Conservation (phyloP, 2,113 vertebrate genomes). For the Anas platyrhynchos region DNA sequence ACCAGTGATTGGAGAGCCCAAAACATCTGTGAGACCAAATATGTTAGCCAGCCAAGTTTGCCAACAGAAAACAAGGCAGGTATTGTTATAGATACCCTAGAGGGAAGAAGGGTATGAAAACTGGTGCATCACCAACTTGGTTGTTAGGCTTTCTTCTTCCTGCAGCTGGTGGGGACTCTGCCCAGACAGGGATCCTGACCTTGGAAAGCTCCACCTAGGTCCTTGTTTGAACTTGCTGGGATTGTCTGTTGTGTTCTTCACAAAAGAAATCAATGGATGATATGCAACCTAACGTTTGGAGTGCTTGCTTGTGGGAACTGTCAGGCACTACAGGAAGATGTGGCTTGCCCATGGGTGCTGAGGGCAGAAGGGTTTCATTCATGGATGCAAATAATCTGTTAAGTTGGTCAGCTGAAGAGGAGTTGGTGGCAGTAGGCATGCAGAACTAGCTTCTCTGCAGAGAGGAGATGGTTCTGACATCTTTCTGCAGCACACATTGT, state of each 20-base stretch:
- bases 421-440: not conserved
- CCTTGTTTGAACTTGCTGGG: slow-evolving; percentile 40
- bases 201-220: not conserved
- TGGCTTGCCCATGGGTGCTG: not conserved
- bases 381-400: not conserved
- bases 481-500: not conserved
- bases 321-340: not conserved
- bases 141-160: slow-evolving; percentile 37
- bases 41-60: not conserved
- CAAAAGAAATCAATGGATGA: not conserved
- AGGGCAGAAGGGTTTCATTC: not conserved
- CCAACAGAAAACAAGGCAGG: slow-evolving; percentile 25
- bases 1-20: not conserved
- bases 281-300: not conserved
- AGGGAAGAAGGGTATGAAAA: slow-evolving; percentile 20
- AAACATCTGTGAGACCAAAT: slow-evolving; percentile 36
- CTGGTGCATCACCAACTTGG: not conserved
- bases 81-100: slow-evolving; percentile 38
- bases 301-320: not conserved
- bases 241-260: slow-evolving; percentile 8
- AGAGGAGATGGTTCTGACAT: not conserved
- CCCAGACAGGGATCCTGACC: slow-evolving; percentile 49
- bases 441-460: not conserved
- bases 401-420: not conserved
- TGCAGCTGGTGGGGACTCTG: slow-evolving; percentile 51